Conservation (phyloP, 2,113 vertebrate genomes). For the Takifugu bimaculatus region DNA sequence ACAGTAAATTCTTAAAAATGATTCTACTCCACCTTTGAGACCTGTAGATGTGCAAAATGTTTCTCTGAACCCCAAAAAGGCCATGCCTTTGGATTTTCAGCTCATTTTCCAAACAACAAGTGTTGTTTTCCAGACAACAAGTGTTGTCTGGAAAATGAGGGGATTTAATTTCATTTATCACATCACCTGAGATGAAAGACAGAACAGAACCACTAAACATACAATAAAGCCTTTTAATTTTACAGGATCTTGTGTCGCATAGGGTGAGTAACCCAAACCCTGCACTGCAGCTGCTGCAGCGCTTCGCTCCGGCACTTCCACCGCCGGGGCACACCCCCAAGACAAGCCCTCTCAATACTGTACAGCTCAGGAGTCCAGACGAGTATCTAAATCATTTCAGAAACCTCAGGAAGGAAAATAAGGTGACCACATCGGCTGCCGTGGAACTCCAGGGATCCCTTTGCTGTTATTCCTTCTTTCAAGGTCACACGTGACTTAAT, state of each 20-base stretch:
- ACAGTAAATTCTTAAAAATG: conserved; percentile 21
- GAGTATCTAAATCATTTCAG: conserved; percentile 66
- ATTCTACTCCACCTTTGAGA: neutral
- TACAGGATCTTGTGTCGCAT: too few species aligned
- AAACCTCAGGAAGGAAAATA: conserved; percentile 69
- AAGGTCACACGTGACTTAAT: conserved; percentile 65
- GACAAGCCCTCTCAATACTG: conserved; percentile 33
- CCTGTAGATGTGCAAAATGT: conserved; percentile 23
- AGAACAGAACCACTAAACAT: neutral
- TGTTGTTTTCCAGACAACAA: conserved; percentile 36
- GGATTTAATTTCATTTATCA: conserved; percentile 16
- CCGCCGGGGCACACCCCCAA: conserved; percentile 1
- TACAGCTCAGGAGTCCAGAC: conserved; percentile 32
- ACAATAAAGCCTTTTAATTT: too few species aligned
- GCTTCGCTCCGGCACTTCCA: too few species aligned
- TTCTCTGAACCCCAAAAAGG: conserved; percentile 7
- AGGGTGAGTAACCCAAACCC: too few species aligned
- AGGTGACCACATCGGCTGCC: conserved; percentile 63
- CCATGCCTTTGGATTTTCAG: conserved; percentile 9
- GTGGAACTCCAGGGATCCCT: conserved; percentile 68
- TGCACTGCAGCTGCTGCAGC: neutral
- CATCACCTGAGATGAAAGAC: conserved; percentile 3
- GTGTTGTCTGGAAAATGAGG: conserved; percentile 17
- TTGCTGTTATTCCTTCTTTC: conserved; percentile 62
- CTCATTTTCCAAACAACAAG: conserved; percentile 34